Conservation (phyloP, 2,113 vertebrate genomes). For the Apteryx mantelli region DNA sequence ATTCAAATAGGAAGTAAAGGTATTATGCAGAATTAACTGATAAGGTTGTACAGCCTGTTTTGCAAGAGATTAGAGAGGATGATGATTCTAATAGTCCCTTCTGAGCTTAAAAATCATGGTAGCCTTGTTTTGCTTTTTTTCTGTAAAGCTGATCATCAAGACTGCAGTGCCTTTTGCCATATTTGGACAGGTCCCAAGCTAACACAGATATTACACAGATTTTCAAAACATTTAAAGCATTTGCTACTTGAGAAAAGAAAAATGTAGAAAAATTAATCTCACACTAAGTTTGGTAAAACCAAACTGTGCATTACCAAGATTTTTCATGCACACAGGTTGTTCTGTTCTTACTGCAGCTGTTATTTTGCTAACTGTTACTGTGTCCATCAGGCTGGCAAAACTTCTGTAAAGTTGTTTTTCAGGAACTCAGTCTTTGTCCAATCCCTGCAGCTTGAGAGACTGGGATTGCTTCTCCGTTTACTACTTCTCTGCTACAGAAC, state of each 20-base stretch:
- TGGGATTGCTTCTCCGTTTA: constrained; percentile 18
- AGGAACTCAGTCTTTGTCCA: constrained; percentile 19
- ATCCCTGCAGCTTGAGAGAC: neutral
- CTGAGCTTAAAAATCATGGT: neutral
- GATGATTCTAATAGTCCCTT: constrained; percentile 3
- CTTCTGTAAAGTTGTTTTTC: constrained; percentile 5
- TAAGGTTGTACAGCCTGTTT: neutral
- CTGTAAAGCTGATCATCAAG: neutral
- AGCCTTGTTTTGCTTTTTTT: neutral
- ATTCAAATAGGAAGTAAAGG: neutral
- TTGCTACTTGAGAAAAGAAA: neutral
- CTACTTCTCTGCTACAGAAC: constrained; percentile 18
- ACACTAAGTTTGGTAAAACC: neutral
- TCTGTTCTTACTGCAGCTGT: neutral
- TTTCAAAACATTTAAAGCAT: neutral
- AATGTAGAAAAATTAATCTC: neutral
- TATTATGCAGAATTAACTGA: constrained; percentile 11
- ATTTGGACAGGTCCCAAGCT: neutral
- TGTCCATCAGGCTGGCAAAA: neutral
- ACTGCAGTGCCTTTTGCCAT: neutral
- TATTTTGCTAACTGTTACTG: neutral
- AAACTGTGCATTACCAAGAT: neutral
- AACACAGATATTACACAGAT: neutral
- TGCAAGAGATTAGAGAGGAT: neutral
- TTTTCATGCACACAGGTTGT: neutral